Evolutionary conservation across 2,797 vertebrate genomes (phyloP).

Genomic region (Micropoecilia bifurca): DNA sequence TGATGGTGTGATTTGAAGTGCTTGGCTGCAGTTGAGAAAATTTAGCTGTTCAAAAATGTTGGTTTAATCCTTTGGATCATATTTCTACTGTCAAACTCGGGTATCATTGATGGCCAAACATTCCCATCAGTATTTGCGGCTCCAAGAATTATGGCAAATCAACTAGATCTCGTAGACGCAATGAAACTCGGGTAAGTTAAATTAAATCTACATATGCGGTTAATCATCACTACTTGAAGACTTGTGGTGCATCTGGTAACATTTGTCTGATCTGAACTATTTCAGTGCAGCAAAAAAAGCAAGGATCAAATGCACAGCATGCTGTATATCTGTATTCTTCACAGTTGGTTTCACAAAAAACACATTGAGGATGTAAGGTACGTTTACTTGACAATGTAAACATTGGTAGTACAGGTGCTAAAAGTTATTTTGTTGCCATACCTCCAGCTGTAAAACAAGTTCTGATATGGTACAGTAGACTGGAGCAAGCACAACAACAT

Average conservation of each 20-base stretch:
- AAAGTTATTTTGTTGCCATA: slow-evolving; percentile 6
- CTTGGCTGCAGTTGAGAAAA: neutral
- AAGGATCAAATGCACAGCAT: neutral
- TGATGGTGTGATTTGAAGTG: neutral
- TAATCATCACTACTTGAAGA: neutral
- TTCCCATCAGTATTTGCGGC: neutral
- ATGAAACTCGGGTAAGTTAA: neutral
- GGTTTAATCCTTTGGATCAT: neutral
- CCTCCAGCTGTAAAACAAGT: slow-evolving; percentile 5
- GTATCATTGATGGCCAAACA: neutral
- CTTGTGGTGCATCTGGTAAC: neutral
- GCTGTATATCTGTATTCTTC: neutral
- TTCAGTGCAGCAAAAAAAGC: neutral
- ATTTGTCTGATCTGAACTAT: no score
- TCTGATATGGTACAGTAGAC: neutral
- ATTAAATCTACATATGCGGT: neutral
- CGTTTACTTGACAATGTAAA: neutral
- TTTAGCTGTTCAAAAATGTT: neutral
- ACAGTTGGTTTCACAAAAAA: neutral
- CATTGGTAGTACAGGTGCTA: neutral
- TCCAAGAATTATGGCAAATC: neutral
- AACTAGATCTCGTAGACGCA: neutral
- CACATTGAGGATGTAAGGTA: neutral
- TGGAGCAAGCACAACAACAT: slow-evolving; percentile 25
- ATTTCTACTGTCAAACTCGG: neutral